A percentile compares a stretch with the other conserved stretches of the same genome.
Conservation (phyloP, 2,888 invertebrate species). For the Epinotia demarniana region DNA sequence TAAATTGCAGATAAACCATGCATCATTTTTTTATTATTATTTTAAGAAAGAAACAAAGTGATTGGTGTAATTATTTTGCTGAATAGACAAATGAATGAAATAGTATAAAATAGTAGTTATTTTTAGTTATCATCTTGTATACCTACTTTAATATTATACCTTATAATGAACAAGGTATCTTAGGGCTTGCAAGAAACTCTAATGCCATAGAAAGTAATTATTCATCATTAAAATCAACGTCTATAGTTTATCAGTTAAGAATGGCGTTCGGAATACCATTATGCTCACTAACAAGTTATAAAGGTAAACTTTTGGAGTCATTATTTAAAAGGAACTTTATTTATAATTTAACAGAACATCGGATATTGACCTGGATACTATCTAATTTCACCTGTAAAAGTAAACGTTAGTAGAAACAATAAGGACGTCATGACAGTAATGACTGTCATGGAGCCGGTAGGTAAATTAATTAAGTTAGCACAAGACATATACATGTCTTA, state of each 20-base stretch:
- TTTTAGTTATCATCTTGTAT: too few relatives aligned
- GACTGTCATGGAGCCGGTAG: constrained; percentile 6
- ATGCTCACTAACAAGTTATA: not conserved
- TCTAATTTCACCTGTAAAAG: too few relatives aligned
- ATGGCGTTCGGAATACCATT: not conserved
- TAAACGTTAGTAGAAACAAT: not conserved
- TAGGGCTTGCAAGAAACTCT: not conserved
- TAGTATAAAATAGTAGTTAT: too few relatives aligned
- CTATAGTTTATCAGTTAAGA: not conserved
- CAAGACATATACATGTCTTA: not conserved
- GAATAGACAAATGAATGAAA: too few relatives aligned
- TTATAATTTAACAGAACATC: not conserved
- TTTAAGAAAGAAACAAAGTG: not conserved
- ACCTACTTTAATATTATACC: too few relatives aligned
- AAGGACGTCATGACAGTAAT: constrained; percentile 3
- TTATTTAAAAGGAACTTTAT: too few relatives aligned
- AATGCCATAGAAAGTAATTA: not conserved
- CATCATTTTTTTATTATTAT: not conserved
- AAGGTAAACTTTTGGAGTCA: too few relatives aligned
- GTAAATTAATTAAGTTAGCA: constrained; percentile 23
- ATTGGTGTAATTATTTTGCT: too few relatives aligned
- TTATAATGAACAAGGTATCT: too few relatives aligned
- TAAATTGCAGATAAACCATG: not conserved
- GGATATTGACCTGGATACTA: not conserved
- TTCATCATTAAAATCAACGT: not conserved